These are phyloP conservation scores for Smutsia gigantea DNA, from an alignment of 2,797 vertebrate genomes.

Conservation along the genomic window DNA sequence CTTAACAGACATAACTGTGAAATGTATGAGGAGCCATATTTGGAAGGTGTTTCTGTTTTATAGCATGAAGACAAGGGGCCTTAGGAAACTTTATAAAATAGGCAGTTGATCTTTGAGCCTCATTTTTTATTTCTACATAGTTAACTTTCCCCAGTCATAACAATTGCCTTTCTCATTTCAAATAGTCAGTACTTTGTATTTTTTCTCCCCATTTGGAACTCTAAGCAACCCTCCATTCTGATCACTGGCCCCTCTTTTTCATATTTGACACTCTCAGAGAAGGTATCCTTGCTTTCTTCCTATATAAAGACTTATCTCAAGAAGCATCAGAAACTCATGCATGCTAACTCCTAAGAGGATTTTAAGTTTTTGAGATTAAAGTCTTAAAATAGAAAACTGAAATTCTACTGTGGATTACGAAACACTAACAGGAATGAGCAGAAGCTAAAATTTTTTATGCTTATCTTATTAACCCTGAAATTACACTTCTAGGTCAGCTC, in stretches of 20 bases:
- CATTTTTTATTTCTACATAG: neutral
- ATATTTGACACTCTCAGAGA: neutral
- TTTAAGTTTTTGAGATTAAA: conserved; percentile 71
- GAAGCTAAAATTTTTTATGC: neutral
- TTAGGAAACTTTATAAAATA: neutral
- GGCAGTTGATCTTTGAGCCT: neutral
- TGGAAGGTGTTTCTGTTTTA: neutral
- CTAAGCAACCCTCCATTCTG: neutral
- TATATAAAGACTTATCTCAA: neutral
- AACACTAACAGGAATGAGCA: conserved; percentile 53
- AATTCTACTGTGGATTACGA: conserved; percentile 55
- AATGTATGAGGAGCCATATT: neutral
- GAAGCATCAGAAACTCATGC: neutral
- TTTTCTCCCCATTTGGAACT: neutral
- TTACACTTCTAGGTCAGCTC: neutral
- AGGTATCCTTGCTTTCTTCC: neutral
- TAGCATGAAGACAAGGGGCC: neutral
- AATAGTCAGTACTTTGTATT: neutral
- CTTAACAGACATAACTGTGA: neutral
- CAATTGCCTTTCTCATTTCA: neutral
- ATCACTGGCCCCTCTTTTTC: neutral
- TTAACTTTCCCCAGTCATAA: neutral
- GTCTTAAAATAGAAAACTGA: conserved; percentile 75
- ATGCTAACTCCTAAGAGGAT: conserved; percentile 62
- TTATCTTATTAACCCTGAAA: conserved; percentile 38